These are phyloP conservation scores for Micoletzkya japonica DNA, from an alignment of 2,888 invertebrate genomes.

Conservation along the genomic window DNA sequence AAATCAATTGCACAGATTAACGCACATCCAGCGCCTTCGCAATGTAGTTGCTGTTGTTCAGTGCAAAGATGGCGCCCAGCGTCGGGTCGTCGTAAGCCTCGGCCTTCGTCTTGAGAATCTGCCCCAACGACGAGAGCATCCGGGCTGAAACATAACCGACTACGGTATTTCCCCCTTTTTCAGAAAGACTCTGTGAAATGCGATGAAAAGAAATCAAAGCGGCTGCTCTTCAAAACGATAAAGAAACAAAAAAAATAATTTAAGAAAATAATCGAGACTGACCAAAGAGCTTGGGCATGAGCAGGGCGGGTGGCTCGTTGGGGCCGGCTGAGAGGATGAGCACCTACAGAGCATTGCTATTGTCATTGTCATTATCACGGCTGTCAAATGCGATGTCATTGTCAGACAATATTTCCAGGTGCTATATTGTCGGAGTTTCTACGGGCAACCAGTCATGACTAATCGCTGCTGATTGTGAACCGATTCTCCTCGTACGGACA, in stretches of 20 bases:
- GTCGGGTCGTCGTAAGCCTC: conserved; percentile 43
- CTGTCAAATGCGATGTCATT: no score
- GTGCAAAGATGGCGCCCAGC: conserved; percentile 38
- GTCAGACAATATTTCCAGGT: no score
- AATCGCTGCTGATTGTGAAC: no score
- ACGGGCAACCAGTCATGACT: no score
- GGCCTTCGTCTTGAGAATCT: conserved; percentile 28
- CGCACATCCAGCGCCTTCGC: conserved; percentile 36
- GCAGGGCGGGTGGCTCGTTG: conserved; percentile 37
- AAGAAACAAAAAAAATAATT: background rate
- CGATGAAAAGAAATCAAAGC: no score
- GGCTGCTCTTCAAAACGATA: no score
- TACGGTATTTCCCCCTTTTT: background rate
- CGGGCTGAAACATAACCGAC: conserved; percentile 8
- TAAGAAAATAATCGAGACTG: conserved; percentile 3
- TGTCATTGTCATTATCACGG: no score
- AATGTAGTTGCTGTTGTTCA: conserved; percentile 60
- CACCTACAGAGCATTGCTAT: conserved; percentile 44
- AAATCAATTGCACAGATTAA: no score
- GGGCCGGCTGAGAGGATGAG: conserved; percentile 41
- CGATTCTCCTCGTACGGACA: no score
- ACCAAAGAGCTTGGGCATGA: conserved; percentile 49
- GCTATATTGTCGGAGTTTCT: no score
- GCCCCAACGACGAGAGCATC: conserved; percentile 21
- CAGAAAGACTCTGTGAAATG: no score